Base-by-base conservation (phyloP, 2,797 vertebrate species). In the Philypnodon macrostomus region DNA sequence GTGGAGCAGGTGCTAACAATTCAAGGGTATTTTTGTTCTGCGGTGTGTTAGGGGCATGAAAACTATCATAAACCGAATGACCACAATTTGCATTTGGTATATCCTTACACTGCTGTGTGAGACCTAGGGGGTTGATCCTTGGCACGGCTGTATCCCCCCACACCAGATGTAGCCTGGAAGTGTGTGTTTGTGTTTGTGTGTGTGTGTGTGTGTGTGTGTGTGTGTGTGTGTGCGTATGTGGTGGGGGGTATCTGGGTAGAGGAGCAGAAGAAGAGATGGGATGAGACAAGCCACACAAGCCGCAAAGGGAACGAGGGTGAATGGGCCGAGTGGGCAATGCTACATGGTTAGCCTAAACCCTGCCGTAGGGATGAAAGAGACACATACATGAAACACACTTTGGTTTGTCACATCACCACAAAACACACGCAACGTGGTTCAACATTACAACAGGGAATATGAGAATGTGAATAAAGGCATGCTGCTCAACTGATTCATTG, bases 271-370 rank as follows among this genome's bases (percentile, higher is more conserved):
- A n/a, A 56, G 73, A 85, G 80, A 89, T 88, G 77, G 81, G 81
- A 89, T 85, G 79, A 90, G 85, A 86, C 81, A 85, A 87, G 84
- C 83, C 74, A 71, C 85, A 85, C 81, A 82, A 83, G 79, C 82
- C 76, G 81, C 78, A 81, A 77, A 84, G 78, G 73, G 73, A 82
- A 68, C 23, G 3, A 51, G 70, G n/a, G 62, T 63, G 68, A 69
- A 70, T 60, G 74, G 72, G 8, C 69, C 49, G 48, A 24, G 50
- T n/a, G 61, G 64, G 69, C 61, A 21, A 59, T 50, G 70, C 70
- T 59, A 45, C 67, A 79, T 74, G 63, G 80, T 82, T 83, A 77
- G 67, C 83, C 73, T 81, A 85, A 84, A 85, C 70, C 83, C 63
- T 71, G 84, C 83, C 70, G 60, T 70, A 81, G 78, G 81, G 84